Conservation (phyloP, 1,140 invertebrate species). For the Gryon sp. region DNA sequence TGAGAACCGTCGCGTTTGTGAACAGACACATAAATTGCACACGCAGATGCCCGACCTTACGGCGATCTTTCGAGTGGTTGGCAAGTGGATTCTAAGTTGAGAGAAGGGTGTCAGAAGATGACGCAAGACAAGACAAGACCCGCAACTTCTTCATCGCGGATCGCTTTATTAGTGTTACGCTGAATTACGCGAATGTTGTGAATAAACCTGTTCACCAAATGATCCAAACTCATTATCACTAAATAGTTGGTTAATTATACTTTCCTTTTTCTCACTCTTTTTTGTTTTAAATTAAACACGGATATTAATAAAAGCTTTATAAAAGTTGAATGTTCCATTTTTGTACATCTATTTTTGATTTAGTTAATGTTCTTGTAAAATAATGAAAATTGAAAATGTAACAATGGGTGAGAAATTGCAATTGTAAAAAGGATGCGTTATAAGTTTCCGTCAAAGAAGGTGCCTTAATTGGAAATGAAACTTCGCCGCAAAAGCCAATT, state of each 20-base stretch:
- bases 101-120: conserved; percentile 59
- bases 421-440: too few species aligned
- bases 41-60: conserved; percentile 48
- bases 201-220: neutral
- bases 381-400: too few species aligned
- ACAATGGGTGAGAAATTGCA: too few species aligned
- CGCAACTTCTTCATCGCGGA: conserved; percentile 33
- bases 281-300: too few species aligned
- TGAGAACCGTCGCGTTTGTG: conserved; percentile 61
- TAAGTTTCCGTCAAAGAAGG: neutral
- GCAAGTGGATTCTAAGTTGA: conserved; percentile 54
- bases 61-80: conserved; percentile 53
- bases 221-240: conserved; percentile 7
- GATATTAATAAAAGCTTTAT: too few species aligned
- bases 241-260: too few species aligned
- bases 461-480: conserved; percentile 40
- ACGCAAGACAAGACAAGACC: conserved; percentile 56
- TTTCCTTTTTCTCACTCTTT: too few species aligned
- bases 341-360: too few species aligned
- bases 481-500: conserved; percentile 27
- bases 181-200: conserved; percentile 23
- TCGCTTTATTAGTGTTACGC: conserved; percentile 46
- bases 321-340: too few species aligned
- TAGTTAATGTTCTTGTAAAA: too few species aligned
- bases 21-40: conserved; percentile 62